These are phyloP conservation scores for Anarrhichthys ocellatus DNA, from an alignment of 2,113 vertebrate species.

Conservation along the genomic window DNA sequence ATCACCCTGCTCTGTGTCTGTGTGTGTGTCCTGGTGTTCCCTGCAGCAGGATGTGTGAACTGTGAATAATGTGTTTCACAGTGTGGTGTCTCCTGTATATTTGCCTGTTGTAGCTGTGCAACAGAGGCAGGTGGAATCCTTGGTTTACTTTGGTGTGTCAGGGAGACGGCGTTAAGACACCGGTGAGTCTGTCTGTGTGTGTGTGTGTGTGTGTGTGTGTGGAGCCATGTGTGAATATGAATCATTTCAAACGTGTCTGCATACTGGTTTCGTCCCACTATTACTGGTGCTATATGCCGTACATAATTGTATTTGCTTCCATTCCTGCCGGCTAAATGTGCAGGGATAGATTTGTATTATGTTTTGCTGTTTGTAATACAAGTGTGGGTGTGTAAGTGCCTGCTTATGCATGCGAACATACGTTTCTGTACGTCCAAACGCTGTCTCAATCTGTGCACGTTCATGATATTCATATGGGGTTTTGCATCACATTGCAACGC, in stretches of 20 bases:
- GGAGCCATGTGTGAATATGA: conserved; percentile 34
- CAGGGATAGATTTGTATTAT: conserved; percentile 18
- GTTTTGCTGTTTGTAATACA: conserved; percentile 23
- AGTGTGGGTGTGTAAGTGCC: neutral
- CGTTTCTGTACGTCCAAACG: conserved; percentile 11
- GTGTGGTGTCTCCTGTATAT: conserved; percentile 63
- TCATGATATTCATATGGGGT: neutral
- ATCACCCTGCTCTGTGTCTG: conserved; percentile 17
- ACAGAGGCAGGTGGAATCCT: conserved; percentile 54
- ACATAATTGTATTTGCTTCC: conserved; percentile 33
- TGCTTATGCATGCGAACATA: conserved; percentile 33
- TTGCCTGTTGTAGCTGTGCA: conserved; percentile 52
- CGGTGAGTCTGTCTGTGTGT: conserved; percentile 1
- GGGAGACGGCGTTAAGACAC: conserved; percentile 17
- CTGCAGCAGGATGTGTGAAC: conserved; percentile 44
- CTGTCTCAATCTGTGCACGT: conserved; percentile 30
- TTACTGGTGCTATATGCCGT: conserved; percentile 21
- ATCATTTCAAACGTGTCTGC: conserved; percentile 30
- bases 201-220: conserved; percentile 8
- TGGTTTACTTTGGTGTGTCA: conserved; percentile 57
- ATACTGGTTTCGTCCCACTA: conserved; percentile 22
- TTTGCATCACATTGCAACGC: conserved; percentile 3
- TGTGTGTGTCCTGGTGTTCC: conserved; percentile 5
- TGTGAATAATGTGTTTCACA: conserved; percentile 72
- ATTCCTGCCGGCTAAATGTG: conserved; percentile 10